These are phyloP conservation scores for Chrysopilus asiliformis DNA, from an alignment of 2,888 invertebrate genomes.

Conservation along the genomic window DNA sequence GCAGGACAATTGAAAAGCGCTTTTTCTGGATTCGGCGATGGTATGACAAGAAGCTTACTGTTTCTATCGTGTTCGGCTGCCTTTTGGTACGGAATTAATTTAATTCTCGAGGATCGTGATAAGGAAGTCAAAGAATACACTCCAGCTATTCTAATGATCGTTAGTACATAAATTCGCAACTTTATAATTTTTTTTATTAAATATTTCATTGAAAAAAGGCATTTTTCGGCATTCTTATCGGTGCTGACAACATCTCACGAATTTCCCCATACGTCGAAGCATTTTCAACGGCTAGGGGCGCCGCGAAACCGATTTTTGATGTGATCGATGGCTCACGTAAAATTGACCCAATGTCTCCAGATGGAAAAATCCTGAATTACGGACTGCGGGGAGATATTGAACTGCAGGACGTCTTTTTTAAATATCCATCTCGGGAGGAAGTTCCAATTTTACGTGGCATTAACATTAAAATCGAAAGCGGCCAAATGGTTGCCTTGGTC, in stretches of 20 bases:
- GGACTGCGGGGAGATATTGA: conserved; percentile 51
- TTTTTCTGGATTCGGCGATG: conserved; percentile 56
- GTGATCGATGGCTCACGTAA: conserved; percentile 58
- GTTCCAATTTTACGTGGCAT: conserved; percentile 56
- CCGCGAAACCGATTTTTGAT: conserved; percentile 59
- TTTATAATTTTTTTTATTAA: not conserved
- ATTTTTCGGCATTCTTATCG: conserved; percentile 65
- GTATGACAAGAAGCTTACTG: conserved; percentile 57
- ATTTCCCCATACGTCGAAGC: conserved; percentile 64
- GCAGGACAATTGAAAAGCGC: conserved; percentile 51
- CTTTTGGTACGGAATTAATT: conserved; percentile 68
- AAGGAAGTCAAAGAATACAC: conserved; percentile 49
- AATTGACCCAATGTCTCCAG: conserved; percentile 56
- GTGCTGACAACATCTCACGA: conserved; percentile 64
- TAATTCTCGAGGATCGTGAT: conserved; percentile 52
- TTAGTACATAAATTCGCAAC: conserved; percentile 31
- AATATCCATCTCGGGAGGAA: conserved; percentile 64
- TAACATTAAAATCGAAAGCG: conserved; percentile 46
- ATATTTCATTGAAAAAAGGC: conserved; percentile 19
- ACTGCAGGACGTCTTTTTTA: conserved; percentile 56
- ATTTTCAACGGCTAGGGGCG: conserved; percentile 55
- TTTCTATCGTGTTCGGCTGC: conserved; percentile 62
- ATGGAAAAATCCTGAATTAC: conserved; percentile 46
- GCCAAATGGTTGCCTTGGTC: conserved; percentile 59
- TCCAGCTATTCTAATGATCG: conserved; percentile 58